Evolutionary conservation across 2,888 invertebrate genomes (phyloP), one percentile per base, ranked within the genome.

Genomic region (Apomyelois bistriatella): DNA sequence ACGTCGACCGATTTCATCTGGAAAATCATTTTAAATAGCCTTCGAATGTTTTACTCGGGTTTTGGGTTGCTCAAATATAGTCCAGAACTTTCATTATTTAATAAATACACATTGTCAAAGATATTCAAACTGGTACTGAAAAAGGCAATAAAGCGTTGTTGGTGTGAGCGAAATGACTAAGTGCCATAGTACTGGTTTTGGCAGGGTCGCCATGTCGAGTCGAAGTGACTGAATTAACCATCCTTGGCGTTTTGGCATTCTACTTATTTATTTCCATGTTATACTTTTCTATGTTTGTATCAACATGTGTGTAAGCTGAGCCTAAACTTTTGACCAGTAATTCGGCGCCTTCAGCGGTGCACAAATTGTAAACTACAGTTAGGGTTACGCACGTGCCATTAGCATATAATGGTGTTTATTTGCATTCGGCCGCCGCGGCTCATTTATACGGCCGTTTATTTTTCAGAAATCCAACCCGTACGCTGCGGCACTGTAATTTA

Each of bases 381-480:
- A 72, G 79, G 76, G 82, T 82, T 85, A 87, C 86, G 81, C 85
- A 82, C 76, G 71, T 76, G 70, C 68, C 71, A 87, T 89, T 87
- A 85, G 71, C 87, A 86, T 89, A 86, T 85, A 87, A 89, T 87
- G 74, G 85, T 72, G 82, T 76, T 46, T 85, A 85, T 86, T 88
- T 83, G 82, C 85, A 86, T 89, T 83, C 74, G 75, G 61, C 72
- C 75, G 68, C 74, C 68, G 73, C 65, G 73, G 77, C 72, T 79
- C 81, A 80, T 82, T 85, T 82, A 40, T 78, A 79, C 81, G 76
- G 71, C 76, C 68, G 79, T 75, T 82, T 80, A 82, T 85, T 89
- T 86, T 85, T 84, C 79, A 76, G 72, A 82, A 85, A 81, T 74
- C 74, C 78, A 72, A 76, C 77, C 74, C 73, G 76, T 76, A 80